phyloP scores from a whole-genome alignment of 2,888 invertebrate genomes.

The Anthoptus insignis region DNA sequence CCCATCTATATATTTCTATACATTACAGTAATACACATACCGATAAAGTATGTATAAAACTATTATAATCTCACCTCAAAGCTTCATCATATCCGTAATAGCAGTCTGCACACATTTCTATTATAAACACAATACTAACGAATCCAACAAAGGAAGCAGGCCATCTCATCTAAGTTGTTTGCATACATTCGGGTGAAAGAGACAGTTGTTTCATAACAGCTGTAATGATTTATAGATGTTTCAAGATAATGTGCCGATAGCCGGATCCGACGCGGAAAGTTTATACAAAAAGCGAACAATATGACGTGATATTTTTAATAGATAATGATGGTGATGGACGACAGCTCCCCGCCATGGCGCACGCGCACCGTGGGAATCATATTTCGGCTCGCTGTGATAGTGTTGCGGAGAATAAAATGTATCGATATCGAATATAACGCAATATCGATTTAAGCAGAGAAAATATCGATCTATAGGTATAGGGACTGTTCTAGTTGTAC shows the following conservation, averaged over 20 bases:
- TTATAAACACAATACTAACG: background rate
- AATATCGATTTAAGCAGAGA: too few relatives aligned
- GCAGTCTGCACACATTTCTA: too few relatives aligned
- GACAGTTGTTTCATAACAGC: conserved; percentile 72
- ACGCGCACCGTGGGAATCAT: conserved; percentile 81
- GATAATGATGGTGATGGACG: conserved; percentile 85
- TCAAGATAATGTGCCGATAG: conserved; percentile 76
- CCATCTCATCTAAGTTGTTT: conserved; percentile 39
- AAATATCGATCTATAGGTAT: too few relatives aligned
- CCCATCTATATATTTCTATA: too few relatives aligned
- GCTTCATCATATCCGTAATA: too few relatives aligned
- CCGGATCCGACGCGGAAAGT: conserved; percentile 69
- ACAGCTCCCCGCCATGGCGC: conserved; percentile 67
- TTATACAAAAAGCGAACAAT: conserved; percentile 84
- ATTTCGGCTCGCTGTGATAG: conserved; percentile 81
- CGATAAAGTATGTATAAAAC: too few relatives aligned
- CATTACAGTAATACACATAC: too few relatives aligned
- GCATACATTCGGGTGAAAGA: conserved; percentile 55
- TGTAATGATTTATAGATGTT: conserved; percentile 79
- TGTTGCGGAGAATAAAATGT: too few relatives aligned
- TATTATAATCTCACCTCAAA: too few relatives aligned
- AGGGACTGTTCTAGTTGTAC: too few relatives aligned
- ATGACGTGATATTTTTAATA: conserved; percentile 86
- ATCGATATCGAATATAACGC: too few relatives aligned
- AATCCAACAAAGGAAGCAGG: conserved; percentile 8